Conservation (phyloP, 1,140 invertebrate species). For the Anastrepha obliqua region DNA sequence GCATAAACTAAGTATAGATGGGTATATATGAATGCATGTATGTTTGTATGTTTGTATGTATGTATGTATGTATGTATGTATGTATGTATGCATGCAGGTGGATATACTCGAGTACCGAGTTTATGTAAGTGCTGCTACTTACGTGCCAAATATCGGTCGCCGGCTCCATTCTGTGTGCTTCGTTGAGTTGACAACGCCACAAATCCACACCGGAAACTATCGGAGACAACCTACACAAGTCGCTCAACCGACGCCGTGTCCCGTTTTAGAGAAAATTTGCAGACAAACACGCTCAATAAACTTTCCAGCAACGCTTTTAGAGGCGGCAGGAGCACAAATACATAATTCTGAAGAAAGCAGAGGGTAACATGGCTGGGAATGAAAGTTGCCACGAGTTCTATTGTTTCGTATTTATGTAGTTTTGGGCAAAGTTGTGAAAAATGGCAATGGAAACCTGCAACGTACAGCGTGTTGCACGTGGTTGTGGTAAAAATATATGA, state of each 20-base stretch:
- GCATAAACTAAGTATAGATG: not conserved
- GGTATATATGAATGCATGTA: not conserved
- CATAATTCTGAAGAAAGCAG: too few species aligned
- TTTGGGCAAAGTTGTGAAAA: conserved; percentile 1
- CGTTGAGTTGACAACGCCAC: not conserved
- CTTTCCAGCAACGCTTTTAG: not conserved
- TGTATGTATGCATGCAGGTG: too few species aligned
- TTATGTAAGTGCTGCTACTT: not conserved
- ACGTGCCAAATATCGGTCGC: conserved; percentile 21
- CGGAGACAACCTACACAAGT: conserved; percentile 12
- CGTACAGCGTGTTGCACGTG: not conserved
- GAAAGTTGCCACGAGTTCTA: not conserved
- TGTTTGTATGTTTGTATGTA: not conserved
- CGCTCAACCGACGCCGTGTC: not conserved
- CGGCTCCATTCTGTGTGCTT: not conserved
- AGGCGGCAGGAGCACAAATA: too few species aligned
- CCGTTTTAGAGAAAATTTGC: not conserved
- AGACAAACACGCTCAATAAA: not conserved
- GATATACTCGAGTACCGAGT: not conserved
- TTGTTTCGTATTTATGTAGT: not conserved
- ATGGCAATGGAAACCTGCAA: conserved; percentile 1
- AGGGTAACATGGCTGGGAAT: too few species aligned
- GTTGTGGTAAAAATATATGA: not conserved
- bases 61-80: too few species aligned
- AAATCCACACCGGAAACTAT: conserved; percentile 40